Conservation (phyloP, 2,888 invertebrate species). For the Frankliniella intonsa region DNA sequence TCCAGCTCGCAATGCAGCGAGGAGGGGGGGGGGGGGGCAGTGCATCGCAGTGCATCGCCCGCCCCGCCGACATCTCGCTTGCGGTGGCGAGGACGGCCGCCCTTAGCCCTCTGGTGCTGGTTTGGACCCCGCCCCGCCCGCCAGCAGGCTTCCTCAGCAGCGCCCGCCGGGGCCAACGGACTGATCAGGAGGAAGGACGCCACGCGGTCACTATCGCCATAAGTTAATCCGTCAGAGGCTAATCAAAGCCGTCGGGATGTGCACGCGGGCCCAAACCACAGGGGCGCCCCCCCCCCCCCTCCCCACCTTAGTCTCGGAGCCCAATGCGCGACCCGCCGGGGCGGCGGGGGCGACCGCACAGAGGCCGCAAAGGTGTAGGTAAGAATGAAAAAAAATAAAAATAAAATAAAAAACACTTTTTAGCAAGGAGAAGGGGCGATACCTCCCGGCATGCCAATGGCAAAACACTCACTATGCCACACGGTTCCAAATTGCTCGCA, state of each 20-base stretch:
- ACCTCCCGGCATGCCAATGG: too few species aligned
- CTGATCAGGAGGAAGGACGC: neutral
- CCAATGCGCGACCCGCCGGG: neutral
- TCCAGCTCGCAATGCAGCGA: too few species aligned
- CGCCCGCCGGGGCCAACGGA: neutral
- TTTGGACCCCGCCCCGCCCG: neutral
- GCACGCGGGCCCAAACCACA: neutral
- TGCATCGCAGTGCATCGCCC: too few species aligned
- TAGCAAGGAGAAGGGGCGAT: neutral
- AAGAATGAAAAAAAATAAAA: neutral
- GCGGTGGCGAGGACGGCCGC: too few species aligned
- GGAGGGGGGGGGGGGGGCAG: too few species aligned
- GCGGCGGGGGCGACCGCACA: neutral
- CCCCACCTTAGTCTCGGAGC: too few species aligned
- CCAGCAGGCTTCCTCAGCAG: neutral
- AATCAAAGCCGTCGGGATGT: neutral
- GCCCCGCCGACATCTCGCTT: too few species aligned
- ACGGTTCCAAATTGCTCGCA: neutral
- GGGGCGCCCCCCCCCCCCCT: too few species aligned
- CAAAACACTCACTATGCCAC: neutral
- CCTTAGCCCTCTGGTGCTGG: too few species aligned
- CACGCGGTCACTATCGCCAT: neutral
- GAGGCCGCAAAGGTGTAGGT: neutral
- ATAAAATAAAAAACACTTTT: neutral
- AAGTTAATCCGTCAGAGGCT: constrained; percentile 16